Evolutionary conservation across 1,140 invertebrate genomes (phyloP).

Genomic region (Asbolus verrucosus): DNA sequence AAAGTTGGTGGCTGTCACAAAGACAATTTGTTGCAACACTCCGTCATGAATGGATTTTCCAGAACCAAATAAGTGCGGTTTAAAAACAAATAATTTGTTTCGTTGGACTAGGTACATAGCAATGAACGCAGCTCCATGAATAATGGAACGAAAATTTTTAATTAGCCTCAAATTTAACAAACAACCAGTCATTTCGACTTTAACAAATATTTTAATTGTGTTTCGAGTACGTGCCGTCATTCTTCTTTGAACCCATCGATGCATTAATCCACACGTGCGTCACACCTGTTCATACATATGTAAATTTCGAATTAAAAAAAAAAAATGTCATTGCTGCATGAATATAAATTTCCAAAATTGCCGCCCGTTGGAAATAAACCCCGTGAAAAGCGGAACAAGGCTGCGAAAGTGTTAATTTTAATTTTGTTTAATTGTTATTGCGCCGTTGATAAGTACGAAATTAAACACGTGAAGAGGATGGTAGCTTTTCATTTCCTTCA

Average conservation of each 20-base stretch:
- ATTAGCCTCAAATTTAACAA: constrained; percentile 15
- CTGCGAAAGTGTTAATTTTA: constrained; percentile 45
- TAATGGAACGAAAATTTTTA: constrained; percentile 14
- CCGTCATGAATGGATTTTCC: no score
- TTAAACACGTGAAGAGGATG: constrained; percentile 24
- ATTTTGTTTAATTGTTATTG: constrained; percentile 44
- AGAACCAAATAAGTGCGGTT: no score
- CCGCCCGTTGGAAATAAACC: no score
- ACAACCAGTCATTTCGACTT: constrained; percentile 18
- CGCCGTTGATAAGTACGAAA: no score
- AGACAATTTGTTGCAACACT: no score
- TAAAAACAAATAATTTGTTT: not conserved
- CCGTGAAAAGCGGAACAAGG: no score
- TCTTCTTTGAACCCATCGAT: constrained; percentile 34
- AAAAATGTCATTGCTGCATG: constrained; percentile 5
- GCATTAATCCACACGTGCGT: constrained; percentile 30
- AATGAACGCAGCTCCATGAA: constrained; percentile 13
- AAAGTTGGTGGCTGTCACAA: not conserved
- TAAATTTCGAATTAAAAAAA: constrained; percentile 16
- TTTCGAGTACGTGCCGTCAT: constrained; percentile 26
- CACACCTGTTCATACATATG: constrained; percentile 37
- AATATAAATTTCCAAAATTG: constrained; percentile 25
- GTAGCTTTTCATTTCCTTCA: constrained; percentile 2
- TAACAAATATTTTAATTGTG: constrained; percentile 32
- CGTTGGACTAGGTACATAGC: not conserved